A percentile compares a stretch with the other conserved stretches of the same genome.
Evolutionary conservation across 2,113 vertebrate genomes (phyloP).

Genomic region (Sceloporus tristichus): DNA sequence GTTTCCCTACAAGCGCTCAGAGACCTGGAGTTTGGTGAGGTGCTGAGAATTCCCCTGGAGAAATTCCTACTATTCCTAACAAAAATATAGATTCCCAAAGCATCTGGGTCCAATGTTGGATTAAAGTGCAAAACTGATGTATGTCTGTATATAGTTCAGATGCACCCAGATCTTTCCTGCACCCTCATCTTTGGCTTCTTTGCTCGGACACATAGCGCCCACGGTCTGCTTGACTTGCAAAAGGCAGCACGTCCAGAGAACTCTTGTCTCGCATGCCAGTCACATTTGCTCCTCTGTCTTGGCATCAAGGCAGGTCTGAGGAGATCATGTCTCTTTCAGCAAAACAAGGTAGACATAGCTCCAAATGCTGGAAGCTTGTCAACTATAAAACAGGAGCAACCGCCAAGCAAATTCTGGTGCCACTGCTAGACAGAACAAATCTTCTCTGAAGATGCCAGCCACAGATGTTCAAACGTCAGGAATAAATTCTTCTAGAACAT

Average conservation of each 20-base stretch:
- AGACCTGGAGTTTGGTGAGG: not conserved
- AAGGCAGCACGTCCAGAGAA: not conserved
- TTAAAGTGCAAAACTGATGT: too few relatives aligned
- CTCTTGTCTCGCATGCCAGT: accelerated
- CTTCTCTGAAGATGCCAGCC: too few relatives aligned
- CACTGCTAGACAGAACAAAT: too few relatives aligned
- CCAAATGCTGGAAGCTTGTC: not conserved
- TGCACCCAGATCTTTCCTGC: not conserved
- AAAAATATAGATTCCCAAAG: not conserved
- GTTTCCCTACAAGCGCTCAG: not conserved
- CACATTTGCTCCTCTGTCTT: not conserved
- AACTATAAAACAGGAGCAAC: not conserved
- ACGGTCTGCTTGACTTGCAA: not conserved
- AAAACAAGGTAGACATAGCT: not conserved
- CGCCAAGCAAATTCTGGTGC: not conserved
- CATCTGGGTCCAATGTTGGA: not conserved
- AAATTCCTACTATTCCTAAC: not conserved
- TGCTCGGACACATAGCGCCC: accelerated
- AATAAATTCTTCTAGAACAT: too few relatives aligned
- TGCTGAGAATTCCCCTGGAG: not conserved
- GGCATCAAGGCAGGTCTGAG: not conserved
- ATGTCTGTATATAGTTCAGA: not conserved
- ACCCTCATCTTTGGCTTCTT: not conserved
- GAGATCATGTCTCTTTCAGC: not conserved
- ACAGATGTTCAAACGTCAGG: too few relatives aligned